These are phyloP conservation scores for Onychomys torridus DNA, from an alignment of 2,797 vertebrate genomes.

Conservation along the genomic window DNA sequence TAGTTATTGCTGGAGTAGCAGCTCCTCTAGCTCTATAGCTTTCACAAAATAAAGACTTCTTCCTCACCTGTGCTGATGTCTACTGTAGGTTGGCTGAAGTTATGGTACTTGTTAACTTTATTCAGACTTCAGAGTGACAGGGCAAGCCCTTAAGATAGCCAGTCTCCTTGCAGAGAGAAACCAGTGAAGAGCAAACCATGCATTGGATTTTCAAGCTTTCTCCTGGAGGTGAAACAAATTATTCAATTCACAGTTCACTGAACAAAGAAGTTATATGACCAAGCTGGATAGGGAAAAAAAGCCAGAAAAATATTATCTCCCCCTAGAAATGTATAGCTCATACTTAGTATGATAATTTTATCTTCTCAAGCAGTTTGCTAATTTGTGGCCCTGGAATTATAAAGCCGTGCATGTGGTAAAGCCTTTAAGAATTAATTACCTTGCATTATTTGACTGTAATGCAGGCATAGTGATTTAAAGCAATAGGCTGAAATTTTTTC, in stretches of 20 bases:
- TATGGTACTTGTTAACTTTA: background rate
- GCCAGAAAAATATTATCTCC: slow-evolving; percentile 46
- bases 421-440: slow-evolving; percentile 13
- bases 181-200: background rate
- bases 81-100: background rate
- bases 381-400: slow-evolving; percentile 41
- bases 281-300: background rate
- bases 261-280: slow-evolving; percentile 56
- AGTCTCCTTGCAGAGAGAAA: slow-evolving; percentile 39
- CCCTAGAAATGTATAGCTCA: slow-evolving; percentile 14
- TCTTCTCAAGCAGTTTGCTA: slow-evolving; percentile 51
- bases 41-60: background rate
- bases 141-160: background rate
- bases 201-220: slow-evolving; percentile 54
- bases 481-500: background rate
- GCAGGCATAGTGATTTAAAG: slow-evolving; percentile 9
- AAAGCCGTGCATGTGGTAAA: slow-evolving; percentile 14
- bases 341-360: slow-evolving; percentile 61
- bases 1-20: background rate
- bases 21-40: background rate
- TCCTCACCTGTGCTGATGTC: background rate
- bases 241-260: slow-evolving; percentile 68
- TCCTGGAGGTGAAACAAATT: slow-evolving; percentile 55
- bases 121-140: background rate
- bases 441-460: background rate